These are phyloP conservation scores for Hyles lineata DNA, from an alignment of 2,888 invertebrate species.

Conservation along the genomic window DNA sequence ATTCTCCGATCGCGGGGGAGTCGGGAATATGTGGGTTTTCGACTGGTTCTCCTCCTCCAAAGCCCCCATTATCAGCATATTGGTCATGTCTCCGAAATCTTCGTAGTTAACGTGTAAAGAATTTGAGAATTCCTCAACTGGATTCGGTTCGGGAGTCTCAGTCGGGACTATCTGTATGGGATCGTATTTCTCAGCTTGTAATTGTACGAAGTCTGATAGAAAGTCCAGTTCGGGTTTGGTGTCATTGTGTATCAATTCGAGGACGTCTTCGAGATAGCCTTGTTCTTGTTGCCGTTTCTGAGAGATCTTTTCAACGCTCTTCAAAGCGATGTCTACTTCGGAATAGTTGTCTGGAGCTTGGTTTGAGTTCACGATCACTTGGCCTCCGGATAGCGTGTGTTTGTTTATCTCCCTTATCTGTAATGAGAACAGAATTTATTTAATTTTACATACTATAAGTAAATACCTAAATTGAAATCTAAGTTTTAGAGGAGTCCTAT, in stretches of 20 bases:
- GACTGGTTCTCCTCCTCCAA: constrained; percentile 34
- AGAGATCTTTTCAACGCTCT: constrained; percentile 56
- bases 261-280: constrained; percentile 53
- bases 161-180: constrained; percentile 30
- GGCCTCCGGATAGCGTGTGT: constrained; percentile 67
- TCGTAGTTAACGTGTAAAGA: constrained; percentile 45
- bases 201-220: constrained; percentile 45
- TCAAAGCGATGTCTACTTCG: constrained; percentile 58
- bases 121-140: constrained; percentile 49
- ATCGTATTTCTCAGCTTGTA: constrained; percentile 34
- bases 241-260: constrained; percentile 59
- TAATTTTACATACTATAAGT: too few relatives aligned
- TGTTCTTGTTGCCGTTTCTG: constrained; percentile 55
- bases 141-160: constrained; percentile 39
- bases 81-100: constrained; percentile 41
- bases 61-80: constrained; percentile 39
- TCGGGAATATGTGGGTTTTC: constrained; percentile 51
- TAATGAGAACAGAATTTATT: neutral
- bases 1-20: constrained; percentile 69
- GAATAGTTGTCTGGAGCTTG: constrained; percentile 46
- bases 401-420: constrained; percentile 69
- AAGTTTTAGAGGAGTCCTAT: too few relatives aligned
- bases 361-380: constrained; percentile 62
- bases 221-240: constrained; percentile 37
- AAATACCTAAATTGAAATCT: too few relatives aligned